Conservation (phyloP, 2,113 vertebrate genomes). For the Salvator merianae region DNA sequence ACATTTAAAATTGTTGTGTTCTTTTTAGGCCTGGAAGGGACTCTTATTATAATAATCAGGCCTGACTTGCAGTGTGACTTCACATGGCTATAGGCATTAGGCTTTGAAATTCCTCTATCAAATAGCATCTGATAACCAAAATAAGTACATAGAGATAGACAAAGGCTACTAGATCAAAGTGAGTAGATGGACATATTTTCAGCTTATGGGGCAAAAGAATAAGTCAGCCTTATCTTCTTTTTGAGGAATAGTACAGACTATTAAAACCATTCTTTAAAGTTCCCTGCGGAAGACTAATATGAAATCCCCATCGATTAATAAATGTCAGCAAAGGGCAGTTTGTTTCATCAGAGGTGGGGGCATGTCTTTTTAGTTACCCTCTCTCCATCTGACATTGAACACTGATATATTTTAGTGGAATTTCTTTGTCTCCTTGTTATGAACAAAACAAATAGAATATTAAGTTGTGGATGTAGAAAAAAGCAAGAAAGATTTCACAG, state of each 20-base stretch:
- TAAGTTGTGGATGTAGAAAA: no score
- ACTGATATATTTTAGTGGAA: not conserved
- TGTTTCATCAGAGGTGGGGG: not conserved
- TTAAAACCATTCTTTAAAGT: not conserved
- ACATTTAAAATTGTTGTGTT: not conserved
- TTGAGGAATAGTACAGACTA: not conserved
- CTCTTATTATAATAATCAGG: not conserved
- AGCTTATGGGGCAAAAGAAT: not conserved
- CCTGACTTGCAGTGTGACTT: not conserved
- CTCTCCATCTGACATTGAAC: not conserved
- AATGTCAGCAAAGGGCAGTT: not conserved
- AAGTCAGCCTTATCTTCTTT: not conserved
- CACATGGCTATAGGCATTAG: not conserved
- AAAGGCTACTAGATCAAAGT: not conserved
- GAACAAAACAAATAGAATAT: not conserved
- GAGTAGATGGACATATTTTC: not conserved
- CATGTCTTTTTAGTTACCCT: not conserved
- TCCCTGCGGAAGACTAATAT: not conserved
- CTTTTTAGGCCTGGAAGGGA: not conserved
- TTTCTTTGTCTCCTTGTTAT: not conserved
- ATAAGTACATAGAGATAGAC: not conserved
- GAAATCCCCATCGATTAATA: not conserved
- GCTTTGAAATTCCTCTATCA: not conserved
- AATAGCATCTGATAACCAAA: constrained; percentile 1
- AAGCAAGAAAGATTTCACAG: no score